Percentiles rank a stretch among this genome's conserved stretches.
Evolutionary conservation across 2,797 vertebrate genomes (phyloP).

Genomic region (Platyrinchus mystaceus): DNA sequence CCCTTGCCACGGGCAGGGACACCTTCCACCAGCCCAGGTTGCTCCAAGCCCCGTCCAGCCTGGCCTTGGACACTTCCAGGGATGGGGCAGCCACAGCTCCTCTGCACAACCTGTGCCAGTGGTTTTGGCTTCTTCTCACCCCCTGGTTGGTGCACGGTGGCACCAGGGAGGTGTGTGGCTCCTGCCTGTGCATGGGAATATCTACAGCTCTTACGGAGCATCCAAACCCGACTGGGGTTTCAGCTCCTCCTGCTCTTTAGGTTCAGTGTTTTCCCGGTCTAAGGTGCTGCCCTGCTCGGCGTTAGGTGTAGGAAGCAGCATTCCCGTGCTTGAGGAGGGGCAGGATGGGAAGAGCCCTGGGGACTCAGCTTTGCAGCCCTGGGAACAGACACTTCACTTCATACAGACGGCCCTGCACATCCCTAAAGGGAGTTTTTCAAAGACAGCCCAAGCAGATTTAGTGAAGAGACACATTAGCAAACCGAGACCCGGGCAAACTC

Average conservation of each 20-base stretch:
- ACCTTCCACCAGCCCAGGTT: background rate
- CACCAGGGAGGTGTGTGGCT: background rate
- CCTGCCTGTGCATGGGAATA: background rate
- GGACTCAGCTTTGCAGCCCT: background rate
- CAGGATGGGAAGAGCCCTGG: rapidly evolving
- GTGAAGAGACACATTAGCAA: background rate
- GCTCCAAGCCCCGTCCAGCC: rapidly evolving
- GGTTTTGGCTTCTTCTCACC: background rate
- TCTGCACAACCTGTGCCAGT: background rate
- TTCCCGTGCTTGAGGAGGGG: background rate
- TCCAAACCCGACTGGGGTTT: background rate
- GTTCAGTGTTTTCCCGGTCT: background rate
- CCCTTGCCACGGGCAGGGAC: background rate
- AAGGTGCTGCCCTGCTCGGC: background rate
- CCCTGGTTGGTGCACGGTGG: rapidly evolving
- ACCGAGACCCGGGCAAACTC: background rate
- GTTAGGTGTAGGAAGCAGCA: background rate
- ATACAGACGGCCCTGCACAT: background rate
- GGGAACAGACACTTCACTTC: background rate
- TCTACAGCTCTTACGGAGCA: rapidly evolving
- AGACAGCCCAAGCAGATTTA: background rate
- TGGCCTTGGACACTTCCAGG: background rate
- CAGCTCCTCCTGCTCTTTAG: background rate
- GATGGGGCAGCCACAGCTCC: background rate
- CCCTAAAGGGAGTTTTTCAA: background rate